Base-by-base conservation (phyloP, 2,888 invertebrate species). In the Cecidostiba fungosa region DNA sequence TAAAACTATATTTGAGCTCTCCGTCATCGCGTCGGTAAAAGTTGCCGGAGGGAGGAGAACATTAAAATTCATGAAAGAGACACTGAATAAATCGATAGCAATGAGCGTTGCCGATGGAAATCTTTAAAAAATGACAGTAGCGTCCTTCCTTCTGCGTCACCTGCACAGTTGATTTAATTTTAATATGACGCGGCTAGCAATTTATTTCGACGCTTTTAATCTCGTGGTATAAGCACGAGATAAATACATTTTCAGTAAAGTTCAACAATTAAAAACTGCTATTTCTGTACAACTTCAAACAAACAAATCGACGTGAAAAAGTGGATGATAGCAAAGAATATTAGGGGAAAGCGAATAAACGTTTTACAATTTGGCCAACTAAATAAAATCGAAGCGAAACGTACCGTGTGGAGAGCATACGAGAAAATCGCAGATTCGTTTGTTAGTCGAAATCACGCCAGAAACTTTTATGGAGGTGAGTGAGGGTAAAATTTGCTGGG, bases 51-150 rank as follows among this genome's bases (percentile, higher is more conserved):
- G 19, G 70, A 23, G 32, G 72, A 29, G 6, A 69, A 0, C 74
- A 82, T 82, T 82, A 85, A 85, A 82, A 82, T 82, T 85, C 78
- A 85, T 82, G 82, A 47, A 78, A 82, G 85, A 82, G 85, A 82
- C 78, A 82, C 66, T 73, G 85, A 78, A 82, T 82, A 82, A 85
- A 85, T 85, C 85, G 78, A 85, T 85, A 74, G 36, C 16, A 39
- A 14, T 19, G 47, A 47, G 69, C 50, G 74, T 62, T 78, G 54
- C 82, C 32, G 47, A 79, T 79, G 77, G 62, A 85, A 80, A 85
- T 81, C 70, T 74, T 62, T 70, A 76, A 81, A 85, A 85, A 80
- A 72, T 77, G 76, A 77, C 77, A 72, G 47, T 59, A n/a, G 23
- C 72, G 50, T 14, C 39, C 69, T n/a, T 14, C n/a, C n/a, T 54